phyloP scores from a whole-genome alignment of 2,888 invertebrate species.

The Watsonalla cultraria region DNA sequence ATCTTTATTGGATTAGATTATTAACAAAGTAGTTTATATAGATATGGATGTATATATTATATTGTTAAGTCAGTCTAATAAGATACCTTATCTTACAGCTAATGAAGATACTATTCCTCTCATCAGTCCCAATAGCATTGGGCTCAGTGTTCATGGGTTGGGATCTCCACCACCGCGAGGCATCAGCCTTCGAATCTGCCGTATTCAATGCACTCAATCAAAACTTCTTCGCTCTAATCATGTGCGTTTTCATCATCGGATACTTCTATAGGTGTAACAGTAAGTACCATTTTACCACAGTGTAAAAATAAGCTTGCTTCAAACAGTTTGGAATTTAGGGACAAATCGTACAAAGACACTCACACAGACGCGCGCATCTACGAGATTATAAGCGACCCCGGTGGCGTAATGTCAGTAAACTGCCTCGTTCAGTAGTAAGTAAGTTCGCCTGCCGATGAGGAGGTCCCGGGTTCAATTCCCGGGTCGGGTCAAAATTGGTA shows the following conservation, averaged over 20 bases:
- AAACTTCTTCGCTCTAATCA: slow-evolving; percentile 68
- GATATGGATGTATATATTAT: background rate
- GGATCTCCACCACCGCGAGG: slow-evolving; percentile 65
- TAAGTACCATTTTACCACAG: slow-evolving; percentile 35
- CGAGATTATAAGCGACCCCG: too few relatives aligned
- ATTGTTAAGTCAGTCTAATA: background rate
- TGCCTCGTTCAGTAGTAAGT: too few relatives aligned
- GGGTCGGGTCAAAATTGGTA: too few relatives aligned
- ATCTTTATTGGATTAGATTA: too few relatives aligned
- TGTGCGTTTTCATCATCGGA: slow-evolving; percentile 64
- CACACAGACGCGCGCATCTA: too few relatives aligned
- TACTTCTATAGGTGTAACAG: slow-evolving; percentile 63
- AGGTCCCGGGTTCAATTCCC: too few relatives aligned
- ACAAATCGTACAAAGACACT: too few relatives aligned
- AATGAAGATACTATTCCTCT: slow-evolving; percentile 48
- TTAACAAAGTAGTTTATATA: too few relatives aligned
- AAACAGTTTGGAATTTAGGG: too few relatives aligned
- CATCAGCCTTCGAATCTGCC: slow-evolving; percentile 61
- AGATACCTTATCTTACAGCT: slow-evolving; percentile 36
- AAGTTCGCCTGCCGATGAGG: too few relatives aligned
- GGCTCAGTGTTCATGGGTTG: slow-evolving; percentile 66
- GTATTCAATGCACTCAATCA: slow-evolving; percentile 67
- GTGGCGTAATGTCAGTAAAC: too few relatives aligned
- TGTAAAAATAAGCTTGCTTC: too few relatives aligned
- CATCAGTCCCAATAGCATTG: slow-evolving; percentile 54